Evolutionary conservation across 2,888 invertebrate genomes (phyloP).

Genomic region (Plagiodera versicolora): DNA sequence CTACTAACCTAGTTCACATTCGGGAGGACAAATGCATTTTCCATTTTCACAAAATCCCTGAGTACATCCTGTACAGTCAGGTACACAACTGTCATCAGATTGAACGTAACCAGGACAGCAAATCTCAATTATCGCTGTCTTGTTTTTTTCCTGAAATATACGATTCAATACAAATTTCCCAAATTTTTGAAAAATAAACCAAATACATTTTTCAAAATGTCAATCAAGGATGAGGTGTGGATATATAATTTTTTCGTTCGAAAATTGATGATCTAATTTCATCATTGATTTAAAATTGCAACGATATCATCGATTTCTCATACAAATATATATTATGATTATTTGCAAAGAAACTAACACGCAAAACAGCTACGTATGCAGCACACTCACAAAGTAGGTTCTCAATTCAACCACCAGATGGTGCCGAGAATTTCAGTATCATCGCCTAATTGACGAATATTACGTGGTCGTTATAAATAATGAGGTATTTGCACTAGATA

Average conservation of each 20-base stretch:
- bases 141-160: constrained; percentile 66
- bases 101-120: constrained; percentile 77
- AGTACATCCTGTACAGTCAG: constrained; percentile 53
- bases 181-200: too few species aligned
- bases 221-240: too few species aligned
- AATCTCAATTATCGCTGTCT: constrained; percentile 66
- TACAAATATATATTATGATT: too few species aligned
- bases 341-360: too few species aligned
- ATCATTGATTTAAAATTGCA: too few species aligned
- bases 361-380: too few species aligned
- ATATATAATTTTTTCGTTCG: too few species aligned
- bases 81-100: constrained; percentile 53
- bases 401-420: too few species aligned
- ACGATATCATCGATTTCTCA: too few species aligned
- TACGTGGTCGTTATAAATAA: not conserved
- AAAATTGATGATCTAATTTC: too few species aligned
- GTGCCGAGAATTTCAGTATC: not conserved
- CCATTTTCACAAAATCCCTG: constrained; percentile 64
- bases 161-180: not conserved
- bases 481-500: constrained; percentile 6
- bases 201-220: too few species aligned
- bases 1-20: constrained; percentile 56
- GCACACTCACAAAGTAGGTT: too few species aligned
- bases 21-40: constrained; percentile 64
- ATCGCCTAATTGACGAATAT: not conserved